Evolutionary conservation across 2,888 invertebrate genomes (phyloP), one percentile per base, ranked within the genome.

Genomic region (Drosophila phalerata): DNA sequence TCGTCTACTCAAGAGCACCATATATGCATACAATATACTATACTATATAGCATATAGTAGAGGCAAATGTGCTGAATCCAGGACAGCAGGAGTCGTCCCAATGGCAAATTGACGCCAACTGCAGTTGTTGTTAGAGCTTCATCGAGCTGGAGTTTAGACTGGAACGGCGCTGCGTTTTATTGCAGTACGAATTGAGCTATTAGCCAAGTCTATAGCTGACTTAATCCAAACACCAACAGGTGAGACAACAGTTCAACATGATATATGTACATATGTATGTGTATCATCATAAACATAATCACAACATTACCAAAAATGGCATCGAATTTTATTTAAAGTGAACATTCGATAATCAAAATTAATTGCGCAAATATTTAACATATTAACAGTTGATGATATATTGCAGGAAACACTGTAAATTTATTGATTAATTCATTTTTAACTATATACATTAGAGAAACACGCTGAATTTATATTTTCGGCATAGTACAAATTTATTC

Each of bases 131-230:
- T 52, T 47, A 32, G 28, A 51, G 48, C 30, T 34, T 11, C 48
- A 17, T 30, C 11, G 4, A 43, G 11, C 32, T 11, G 49, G 9
- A 19, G 28, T 47, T 34, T 38, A 10, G 37, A 15, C n/a, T 17
- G 68, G 55, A 64, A 61, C 64, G 69, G 60, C 80, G 60, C 60
- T 77, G 71, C 38, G 42, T 76, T 73, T 81, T 85, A 81, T 73
- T 68, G 68, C 84, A 60, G 51, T 73, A 78, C 69, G 78, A 86
- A 82, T 86, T 82, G 81, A 82, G 82, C 82, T 84, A 82, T 86
- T 84, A 86, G 81, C 73, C 60, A 62, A 65, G 62, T 73, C 60
- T 58, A 47, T 61, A 55, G 53, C 57, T 17, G 17, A 52, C 32
- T 61, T 61, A 37, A 60, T 55, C 47, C 38, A 42, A 49, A 17